These are phyloP conservation scores for Rugalucina vietnamica DNA, from an alignment of 2,888 invertebrate species.

Conservation along the genomic window DNA sequence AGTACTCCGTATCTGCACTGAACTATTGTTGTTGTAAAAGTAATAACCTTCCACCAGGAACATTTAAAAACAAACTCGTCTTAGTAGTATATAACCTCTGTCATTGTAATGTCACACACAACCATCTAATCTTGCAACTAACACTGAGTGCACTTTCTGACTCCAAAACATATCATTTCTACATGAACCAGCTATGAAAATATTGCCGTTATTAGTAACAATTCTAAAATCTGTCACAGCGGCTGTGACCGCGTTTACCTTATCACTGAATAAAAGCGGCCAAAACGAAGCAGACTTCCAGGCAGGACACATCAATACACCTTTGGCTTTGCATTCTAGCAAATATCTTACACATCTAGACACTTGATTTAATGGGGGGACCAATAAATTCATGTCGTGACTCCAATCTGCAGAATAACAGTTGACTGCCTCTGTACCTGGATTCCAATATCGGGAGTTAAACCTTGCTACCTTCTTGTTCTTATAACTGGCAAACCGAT, in stretches of 20 bases:
- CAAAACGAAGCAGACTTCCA: neutral
- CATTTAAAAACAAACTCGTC: neutral
- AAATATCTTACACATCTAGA: neutral
- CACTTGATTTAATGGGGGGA: neutral
- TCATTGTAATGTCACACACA: neutral
- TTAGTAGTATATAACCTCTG: neutral
- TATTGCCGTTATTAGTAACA: neutral
- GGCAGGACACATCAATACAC: neutral
- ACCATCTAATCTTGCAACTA: neutral
- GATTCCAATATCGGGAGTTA: neutral
- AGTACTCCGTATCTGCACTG: neutral
- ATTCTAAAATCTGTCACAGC: neutral
- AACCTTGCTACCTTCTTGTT: neutral
- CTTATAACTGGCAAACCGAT: constrained; percentile 1
- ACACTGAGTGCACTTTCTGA: neutral
- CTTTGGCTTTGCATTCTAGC: neutral
- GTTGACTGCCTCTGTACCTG: constrained; percentile 15
- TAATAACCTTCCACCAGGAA: neutral
- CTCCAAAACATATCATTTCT: neutral
- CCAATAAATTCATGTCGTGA: neutral
- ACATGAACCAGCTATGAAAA: neutral
- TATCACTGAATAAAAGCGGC: neutral
- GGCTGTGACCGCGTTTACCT: neutral
- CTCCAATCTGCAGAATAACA: neutral
- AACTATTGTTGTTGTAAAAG: neutral